phyloP scores from a whole-genome alignment of 2,888 invertebrate species.

The Synergus umbraculus region DNA sequence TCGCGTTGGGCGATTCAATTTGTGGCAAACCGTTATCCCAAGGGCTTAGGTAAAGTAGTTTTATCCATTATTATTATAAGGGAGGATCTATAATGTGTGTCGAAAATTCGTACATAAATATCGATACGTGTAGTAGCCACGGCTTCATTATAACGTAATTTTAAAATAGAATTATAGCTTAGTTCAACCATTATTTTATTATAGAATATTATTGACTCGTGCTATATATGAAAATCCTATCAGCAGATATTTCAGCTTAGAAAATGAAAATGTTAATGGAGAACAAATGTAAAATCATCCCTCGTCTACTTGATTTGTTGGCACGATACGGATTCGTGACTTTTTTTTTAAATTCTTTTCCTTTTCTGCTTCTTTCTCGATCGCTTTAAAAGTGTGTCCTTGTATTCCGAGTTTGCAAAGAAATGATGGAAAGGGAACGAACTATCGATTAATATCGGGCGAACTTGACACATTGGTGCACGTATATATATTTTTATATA shows the following conservation, averaged over 20 bases:
- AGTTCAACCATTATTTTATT: not conserved
- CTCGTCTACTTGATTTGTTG: not conserved
- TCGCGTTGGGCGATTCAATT: slow-evolving; percentile 24
- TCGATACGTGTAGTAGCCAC: not conserved
- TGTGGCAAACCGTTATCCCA: slow-evolving; percentile 5
- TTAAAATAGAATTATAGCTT: not conserved
- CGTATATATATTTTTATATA: not conserved
- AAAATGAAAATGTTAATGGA: too few relatives aligned
- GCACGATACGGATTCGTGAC: not conserved
- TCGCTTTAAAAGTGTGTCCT: slow-evolving; percentile 9
- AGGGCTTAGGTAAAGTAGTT: slow-evolving; percentile 20
- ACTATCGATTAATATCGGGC: slow-evolving; percentile 62
- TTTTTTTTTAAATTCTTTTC: not conserved
- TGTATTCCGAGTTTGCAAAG: not conserved
- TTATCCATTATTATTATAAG: too few relatives aligned
- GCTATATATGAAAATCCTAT: too few relatives aligned
- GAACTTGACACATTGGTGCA: slow-evolving; percentile 59
- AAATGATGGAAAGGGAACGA: slow-evolving; percentile 37
- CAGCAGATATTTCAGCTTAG: too few relatives aligned
- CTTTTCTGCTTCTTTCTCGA: not conserved
- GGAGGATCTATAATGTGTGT: too few relatives aligned
- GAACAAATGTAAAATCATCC: not conserved
- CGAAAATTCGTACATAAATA: too few relatives aligned
- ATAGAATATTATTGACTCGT: too few relatives aligned
- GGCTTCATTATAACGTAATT: not conserved